A percentile compares a stretch with the other conserved stretches of the same genome.
Conservation (phyloP, 1,140 invertebrate species). For the Mya arenaria region DNA sequence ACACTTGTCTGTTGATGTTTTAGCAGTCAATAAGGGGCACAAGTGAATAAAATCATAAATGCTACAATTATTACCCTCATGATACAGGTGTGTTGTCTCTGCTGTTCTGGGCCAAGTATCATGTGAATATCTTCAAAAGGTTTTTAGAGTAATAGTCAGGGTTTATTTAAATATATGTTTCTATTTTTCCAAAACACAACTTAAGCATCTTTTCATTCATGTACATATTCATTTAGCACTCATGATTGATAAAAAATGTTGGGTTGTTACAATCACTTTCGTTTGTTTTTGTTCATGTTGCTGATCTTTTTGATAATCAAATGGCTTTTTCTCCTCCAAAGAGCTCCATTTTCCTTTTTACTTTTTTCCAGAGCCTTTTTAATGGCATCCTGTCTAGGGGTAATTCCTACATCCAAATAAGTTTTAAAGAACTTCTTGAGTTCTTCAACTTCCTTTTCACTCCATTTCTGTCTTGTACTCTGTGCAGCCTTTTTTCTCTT, state of each 20-base stretch:
- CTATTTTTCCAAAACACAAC: background rate
- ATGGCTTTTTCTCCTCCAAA: background rate
- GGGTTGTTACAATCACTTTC: too few species aligned
- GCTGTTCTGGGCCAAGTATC: too few species aligned
- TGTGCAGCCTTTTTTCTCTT: background rate
- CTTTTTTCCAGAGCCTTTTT: background rate
- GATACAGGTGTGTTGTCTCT: too few species aligned
- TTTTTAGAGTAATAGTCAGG: too few species aligned
- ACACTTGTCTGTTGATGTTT: too few species aligned
- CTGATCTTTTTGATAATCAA: background rate
- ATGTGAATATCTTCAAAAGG: too few species aligned
- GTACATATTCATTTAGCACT: background rate
- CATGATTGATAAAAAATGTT: background rate
- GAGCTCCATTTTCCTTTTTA: background rate
- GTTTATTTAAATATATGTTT: background rate
- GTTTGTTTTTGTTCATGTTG: conserved; percentile 2
- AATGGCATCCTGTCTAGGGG: background rate
- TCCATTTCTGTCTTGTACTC: background rate
- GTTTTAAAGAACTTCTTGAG: background rate
- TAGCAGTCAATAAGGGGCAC: too few species aligned
- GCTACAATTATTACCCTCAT: too few species aligned
- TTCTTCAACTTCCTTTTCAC: background rate
- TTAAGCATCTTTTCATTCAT: background rate
- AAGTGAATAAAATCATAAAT: too few species aligned
- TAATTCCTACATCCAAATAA: background rate